phyloP scores from a whole-genome alignment of 2,113 vertebrate species.

The Apeltes quadracus region DNA sequence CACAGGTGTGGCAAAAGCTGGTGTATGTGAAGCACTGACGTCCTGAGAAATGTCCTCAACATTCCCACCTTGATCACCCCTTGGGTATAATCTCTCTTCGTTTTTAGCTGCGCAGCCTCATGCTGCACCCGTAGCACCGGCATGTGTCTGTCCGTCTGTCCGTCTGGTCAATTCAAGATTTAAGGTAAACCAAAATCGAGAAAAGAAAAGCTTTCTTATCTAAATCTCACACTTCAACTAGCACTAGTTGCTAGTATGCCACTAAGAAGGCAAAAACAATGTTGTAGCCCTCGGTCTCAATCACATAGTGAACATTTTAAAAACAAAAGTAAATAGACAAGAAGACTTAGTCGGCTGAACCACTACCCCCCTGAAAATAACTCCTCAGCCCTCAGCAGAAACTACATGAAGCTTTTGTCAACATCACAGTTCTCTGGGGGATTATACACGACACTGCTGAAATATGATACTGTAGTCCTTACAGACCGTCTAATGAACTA shows the following conservation, averaged over 20 bases:
- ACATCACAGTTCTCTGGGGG: no score
- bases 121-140: not conserved
- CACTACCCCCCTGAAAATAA: no score
- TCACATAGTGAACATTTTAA: not conserved
- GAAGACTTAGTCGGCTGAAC: no score
- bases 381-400: no score
- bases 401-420: no score
- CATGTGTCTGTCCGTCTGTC: not conserved
- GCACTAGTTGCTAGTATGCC: not conserved
- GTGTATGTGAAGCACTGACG: constrained; percentile 8
- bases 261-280: not conserved
- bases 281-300: not conserved
- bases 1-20: not conserved
- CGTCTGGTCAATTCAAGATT: not conserved
- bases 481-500: no score
- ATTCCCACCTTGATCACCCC: not conserved
- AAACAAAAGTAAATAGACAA: no score
- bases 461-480: no score
- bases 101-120: not conserved
- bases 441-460: no score
- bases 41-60: not conserved
- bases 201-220: not conserved
- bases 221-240: not conserved
- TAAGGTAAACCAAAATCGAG: not conserved
- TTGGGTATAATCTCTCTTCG: not conserved